Conservation (phyloP, 2,113 vertebrate genomes). For the Seriola aureovittata region DNA sequence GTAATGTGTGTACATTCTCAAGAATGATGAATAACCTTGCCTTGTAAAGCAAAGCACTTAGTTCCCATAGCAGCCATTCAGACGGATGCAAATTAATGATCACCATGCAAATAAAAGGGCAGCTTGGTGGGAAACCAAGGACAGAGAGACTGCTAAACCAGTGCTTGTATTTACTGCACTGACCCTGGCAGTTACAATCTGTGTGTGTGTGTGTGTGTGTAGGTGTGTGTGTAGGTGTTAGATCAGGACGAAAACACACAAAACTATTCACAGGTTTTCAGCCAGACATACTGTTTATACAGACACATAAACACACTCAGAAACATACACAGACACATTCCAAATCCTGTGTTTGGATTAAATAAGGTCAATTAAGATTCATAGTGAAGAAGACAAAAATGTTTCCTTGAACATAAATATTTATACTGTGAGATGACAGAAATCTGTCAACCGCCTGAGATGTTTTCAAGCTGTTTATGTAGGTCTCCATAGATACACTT, state of each 20-base stretch:
- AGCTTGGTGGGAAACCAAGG: neutral
- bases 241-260: neutral
- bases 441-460: neutral
- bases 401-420: neutral
- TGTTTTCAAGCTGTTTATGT: neutral
- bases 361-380: neutral
- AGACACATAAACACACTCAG: neutral
- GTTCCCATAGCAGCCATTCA: conserved; percentile 8
- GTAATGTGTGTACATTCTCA: neutral
- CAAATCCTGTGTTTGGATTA: neutral
- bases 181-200: neutral
- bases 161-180: neutral
- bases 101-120: neutral
- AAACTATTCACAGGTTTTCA: neutral
- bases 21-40: conserved; percentile 2
- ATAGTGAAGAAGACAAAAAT: neutral
- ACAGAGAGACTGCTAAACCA: neutral
- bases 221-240: too few species aligned
- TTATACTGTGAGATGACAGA: neutral
- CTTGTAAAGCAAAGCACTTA: neutral
- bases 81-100: conserved; percentile 1
- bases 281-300: neutral
- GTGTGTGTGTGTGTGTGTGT: neutral
- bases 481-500: neutral
- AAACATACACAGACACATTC: neutral